phyloP scores from a whole-genome alignment of 2,113 vertebrate species.

The Apaloderma vittatum region DNA sequence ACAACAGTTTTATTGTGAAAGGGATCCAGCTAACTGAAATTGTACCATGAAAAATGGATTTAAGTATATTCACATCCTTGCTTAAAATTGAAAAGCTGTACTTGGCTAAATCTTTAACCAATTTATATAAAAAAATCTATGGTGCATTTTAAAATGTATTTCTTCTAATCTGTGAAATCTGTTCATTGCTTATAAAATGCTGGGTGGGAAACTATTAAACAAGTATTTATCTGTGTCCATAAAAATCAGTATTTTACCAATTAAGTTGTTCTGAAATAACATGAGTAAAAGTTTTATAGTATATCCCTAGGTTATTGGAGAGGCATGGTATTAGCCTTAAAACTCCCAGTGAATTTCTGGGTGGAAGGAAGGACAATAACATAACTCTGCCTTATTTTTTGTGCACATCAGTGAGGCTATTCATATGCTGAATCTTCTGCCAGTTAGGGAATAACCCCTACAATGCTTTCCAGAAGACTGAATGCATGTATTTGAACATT shows the following conservation, averaged over 20 bases:
- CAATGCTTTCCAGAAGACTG: background rate
- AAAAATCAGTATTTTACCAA: background rate
- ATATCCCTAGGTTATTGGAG: background rate
- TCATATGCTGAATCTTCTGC: background rate
- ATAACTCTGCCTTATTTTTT: background rate
- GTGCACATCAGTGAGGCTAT: background rate
- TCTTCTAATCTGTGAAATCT: background rate
- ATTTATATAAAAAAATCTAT: background rate
- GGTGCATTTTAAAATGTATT: background rate
- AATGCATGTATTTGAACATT: background rate
- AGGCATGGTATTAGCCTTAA: background rate
- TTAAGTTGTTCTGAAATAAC: background rate
- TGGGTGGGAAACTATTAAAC: background rate
- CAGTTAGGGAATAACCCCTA: background rate
- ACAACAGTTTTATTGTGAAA: background rate
- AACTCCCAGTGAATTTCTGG: background rate
- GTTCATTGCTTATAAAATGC: background rate
- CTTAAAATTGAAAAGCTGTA: background rate
- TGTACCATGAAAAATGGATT: background rate
- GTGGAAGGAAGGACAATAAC: background rate
- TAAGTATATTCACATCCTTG: background rate
- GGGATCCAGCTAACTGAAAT: background rate
- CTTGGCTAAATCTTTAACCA: background rate
- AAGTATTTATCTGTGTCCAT: accelerated
- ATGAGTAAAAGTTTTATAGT: background rate